Evolutionary conservation across 2,888 invertebrate species (phyloP).

Genomic region (Matsumyia berberina): DNA sequence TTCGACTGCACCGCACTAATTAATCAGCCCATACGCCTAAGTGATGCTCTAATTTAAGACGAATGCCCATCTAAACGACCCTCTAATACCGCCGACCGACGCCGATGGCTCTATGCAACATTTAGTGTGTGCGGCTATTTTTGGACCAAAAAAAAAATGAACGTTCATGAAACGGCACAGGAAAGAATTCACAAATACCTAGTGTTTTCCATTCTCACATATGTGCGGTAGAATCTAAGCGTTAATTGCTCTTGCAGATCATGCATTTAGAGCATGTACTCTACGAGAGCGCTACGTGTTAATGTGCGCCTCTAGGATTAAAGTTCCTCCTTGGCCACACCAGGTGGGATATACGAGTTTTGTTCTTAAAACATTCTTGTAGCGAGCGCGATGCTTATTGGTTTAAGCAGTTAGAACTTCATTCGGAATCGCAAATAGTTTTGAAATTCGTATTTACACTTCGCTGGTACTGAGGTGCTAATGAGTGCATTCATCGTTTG

Average conservation of each 20-base stretch:
- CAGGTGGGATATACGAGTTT: background rate
- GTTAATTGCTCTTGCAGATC: conserved; percentile 72
- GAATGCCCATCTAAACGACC: conserved; percentile 55
- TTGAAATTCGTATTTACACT: conserved; percentile 58
- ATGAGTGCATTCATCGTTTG: conserved; percentile 68
- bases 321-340: background rate
- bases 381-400: conserved; percentile 31
- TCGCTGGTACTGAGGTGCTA: conserved; percentile 50
- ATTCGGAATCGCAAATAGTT: conserved; percentile 46
- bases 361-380: background rate
- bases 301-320: conserved; percentile 30
- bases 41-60: conserved; percentile 72
- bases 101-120: conserved; percentile 18
- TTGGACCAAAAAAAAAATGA: conserved; percentile 15
- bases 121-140: conserved; percentile 58
- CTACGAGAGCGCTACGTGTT: conserved; percentile 22
- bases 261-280: conserved; percentile 55
- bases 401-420: conserved; percentile 62
- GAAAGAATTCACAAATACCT: conserved; percentile 11
- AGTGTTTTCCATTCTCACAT: conserved; percentile 44
- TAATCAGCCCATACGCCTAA: conserved; percentile 71
- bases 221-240: conserved; percentile 42
- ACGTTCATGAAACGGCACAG: conserved; percentile 18
- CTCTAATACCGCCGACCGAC: conserved; percentile 25
- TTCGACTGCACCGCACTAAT: conserved; percentile 57